These are phyloP conservation scores for Heteractis magnifica DNA, from an alignment of 92 coral and sea anemone genomes.

Conservation along the genomic window DNA sequence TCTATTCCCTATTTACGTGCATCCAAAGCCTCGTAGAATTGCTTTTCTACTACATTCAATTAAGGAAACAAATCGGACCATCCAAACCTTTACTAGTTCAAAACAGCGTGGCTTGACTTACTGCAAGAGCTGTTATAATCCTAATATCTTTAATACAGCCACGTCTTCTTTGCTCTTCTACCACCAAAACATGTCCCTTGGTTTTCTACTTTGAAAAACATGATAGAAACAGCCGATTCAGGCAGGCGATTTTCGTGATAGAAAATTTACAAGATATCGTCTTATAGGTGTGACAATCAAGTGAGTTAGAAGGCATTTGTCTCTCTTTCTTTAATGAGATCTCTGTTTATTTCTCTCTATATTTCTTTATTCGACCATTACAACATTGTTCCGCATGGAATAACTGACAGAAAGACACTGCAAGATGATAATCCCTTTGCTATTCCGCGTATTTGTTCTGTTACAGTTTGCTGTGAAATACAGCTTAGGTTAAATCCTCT, in stretches of 20 bases:
- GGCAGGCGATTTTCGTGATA: background rate
- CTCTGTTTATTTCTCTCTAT: background rate
- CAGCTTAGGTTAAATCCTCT: slow-evolving; percentile 10
- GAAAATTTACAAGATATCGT: background rate
- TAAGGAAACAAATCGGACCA: background rate
- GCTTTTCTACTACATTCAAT: too few relatives aligned
- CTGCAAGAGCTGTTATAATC: background rate
- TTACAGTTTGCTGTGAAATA: slow-evolving; percentile 3
- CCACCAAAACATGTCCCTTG: background rate
- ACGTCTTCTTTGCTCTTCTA: background rate
- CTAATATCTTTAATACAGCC: background rate
- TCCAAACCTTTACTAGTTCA: background rate
- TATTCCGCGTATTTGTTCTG: slow-evolving; percentile 14
- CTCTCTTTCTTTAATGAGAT: background rate
- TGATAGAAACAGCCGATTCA: background rate
- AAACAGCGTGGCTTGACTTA: background rate
- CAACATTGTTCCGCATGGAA: slow-evolving; percentile 4
- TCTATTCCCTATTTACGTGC: background rate
- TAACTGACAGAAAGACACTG: background rate
- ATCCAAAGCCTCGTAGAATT: background rate
- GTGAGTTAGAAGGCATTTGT: background rate
- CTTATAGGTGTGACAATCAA: background rate
- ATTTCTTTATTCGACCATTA: background rate
- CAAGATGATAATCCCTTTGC: slow-evolving; percentile 6
- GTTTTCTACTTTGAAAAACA: background rate